phyloP scores from a whole-genome alignment of 1,140 invertebrate species.

The Camponotus vicinus region DNA sequence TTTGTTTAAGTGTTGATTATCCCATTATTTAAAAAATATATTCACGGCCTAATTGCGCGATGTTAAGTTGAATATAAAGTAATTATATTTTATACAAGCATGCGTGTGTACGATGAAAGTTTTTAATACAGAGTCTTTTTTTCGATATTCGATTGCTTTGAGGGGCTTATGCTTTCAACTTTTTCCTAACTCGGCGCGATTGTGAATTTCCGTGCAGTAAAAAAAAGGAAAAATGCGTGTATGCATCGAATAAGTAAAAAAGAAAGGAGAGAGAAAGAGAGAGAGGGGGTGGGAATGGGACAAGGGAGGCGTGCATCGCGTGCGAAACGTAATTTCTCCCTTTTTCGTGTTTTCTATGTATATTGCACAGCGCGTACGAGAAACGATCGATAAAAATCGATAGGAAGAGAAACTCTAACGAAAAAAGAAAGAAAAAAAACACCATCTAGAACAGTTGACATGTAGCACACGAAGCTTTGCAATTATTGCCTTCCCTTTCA shows the following conservation, averaged over 20 bases:
- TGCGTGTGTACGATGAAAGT: neutral
- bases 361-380: slow-evolving; percentile 16
- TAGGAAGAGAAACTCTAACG: slow-evolving; percentile 24
- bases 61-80: neutral
- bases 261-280: neutral
- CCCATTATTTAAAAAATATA: slow-evolving; percentile 25
- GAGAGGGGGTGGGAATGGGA: neutral
- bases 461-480: slow-evolving; percentile 50
- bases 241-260: neutral
- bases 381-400: slow-evolving; percentile 45
- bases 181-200: neutral
- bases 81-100: slow-evolving; percentile 16
- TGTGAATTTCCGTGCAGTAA: slow-evolving; percentile 32
- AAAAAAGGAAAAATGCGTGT: slow-evolving; percentile 13
- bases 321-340: slow-evolving; percentile 54
- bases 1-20: slow-evolving; percentile 8
- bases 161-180: slow-evolving; percentile 18
- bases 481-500: slow-evolving; percentile 55
- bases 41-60: neutral
- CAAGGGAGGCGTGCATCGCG: slow-evolving; percentile 47
- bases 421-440: slow-evolving; percentile 44
- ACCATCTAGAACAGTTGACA: slow-evolving; percentile 39
- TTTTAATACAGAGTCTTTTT: slow-evolving; percentile 19
- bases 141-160: slow-evolving; percentile 8
- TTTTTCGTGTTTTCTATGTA: slow-evolving; percentile 22